Conservation (phyloP, 2,797 vertebrate species). For the Anguilla obscura region DNA sequence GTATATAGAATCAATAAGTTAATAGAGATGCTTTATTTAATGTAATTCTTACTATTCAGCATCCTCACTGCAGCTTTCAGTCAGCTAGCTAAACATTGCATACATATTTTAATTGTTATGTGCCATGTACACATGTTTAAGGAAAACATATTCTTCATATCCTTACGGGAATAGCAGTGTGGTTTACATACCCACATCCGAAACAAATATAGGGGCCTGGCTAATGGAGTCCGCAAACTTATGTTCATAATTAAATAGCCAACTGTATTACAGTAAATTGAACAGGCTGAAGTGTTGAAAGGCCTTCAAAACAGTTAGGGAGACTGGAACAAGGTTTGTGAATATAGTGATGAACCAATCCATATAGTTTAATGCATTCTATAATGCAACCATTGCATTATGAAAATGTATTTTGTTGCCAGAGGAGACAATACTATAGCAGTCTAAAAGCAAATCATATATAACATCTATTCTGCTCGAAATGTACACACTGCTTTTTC, state of each 20-base stretch:
- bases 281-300: background rate
- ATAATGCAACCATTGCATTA: background rate
- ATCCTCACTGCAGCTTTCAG: background rate
- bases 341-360: background rate
- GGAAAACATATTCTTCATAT: constrained; percentile 1
- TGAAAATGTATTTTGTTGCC: background rate
- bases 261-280: background rate
- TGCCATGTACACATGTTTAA: background rate
- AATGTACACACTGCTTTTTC: background rate
- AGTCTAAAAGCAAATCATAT: background rate
- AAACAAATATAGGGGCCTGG: background rate
- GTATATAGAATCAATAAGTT: background rate
- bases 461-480: background rate
- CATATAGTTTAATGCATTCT: background rate
- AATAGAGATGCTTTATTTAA: background rate
- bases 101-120: constrained; percentile 8
- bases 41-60: background rate
- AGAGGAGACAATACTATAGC: background rate
- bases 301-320: background rate
- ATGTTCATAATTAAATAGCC: background rate
- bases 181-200: background rate
- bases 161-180: background rate
- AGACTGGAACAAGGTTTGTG: background rate
- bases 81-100: background rate
- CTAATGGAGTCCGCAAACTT: background rate